Conservation (phyloP, 2,113 vertebrate species). For the Poeciliopsis prolifica region DNA sequence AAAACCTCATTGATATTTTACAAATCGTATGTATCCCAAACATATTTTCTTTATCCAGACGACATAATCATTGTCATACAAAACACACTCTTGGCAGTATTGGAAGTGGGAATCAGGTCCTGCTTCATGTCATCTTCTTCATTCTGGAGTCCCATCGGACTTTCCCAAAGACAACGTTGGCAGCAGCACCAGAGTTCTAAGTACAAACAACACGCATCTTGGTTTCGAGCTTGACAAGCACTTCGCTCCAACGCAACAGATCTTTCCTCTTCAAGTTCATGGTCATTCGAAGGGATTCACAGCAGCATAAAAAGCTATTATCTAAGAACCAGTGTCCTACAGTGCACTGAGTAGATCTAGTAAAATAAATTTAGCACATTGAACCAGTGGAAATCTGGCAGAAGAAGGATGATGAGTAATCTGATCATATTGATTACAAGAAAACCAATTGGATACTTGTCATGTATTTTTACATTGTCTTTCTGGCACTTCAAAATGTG, state of each 20-base stretch:
- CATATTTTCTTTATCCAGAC: conserved; percentile 43
- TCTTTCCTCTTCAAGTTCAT: conserved; percentile 54
- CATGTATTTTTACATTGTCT: conserved; percentile 61
- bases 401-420: conserved; percentile 70
- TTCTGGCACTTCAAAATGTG: conserved; percentile 84
- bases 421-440: conserved; percentile 63
- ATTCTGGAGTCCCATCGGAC: conserved; percentile 42
- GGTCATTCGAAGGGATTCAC: conserved; percentile 60
- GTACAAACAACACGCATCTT: conserved; percentile 56
- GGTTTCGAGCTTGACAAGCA: conserved; percentile 59
- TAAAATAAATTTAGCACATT: conserved; percentile 67
- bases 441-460: conserved; percentile 71
- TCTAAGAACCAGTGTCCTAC: conserved; percentile 68
- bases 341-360: conserved; percentile 69
- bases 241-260: conserved; percentile 52
- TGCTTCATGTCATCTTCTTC: conserved; percentile 56
- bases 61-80: conserved; percentile 54
- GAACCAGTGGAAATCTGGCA: conserved; percentile 71
- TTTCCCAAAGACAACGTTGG: conserved; percentile 63
- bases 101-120: conserved; percentile 73
- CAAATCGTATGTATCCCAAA: conserved; percentile 64
- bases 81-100: conserved; percentile 77
- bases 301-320: conserved; percentile 71
- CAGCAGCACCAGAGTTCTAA: conserved; percentile 71
- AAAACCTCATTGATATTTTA: conserved; percentile 63